Evolutionary conservation across 2,113 vertebrate species (phyloP).

Genomic region (Hipposideros armiger): DNA sequence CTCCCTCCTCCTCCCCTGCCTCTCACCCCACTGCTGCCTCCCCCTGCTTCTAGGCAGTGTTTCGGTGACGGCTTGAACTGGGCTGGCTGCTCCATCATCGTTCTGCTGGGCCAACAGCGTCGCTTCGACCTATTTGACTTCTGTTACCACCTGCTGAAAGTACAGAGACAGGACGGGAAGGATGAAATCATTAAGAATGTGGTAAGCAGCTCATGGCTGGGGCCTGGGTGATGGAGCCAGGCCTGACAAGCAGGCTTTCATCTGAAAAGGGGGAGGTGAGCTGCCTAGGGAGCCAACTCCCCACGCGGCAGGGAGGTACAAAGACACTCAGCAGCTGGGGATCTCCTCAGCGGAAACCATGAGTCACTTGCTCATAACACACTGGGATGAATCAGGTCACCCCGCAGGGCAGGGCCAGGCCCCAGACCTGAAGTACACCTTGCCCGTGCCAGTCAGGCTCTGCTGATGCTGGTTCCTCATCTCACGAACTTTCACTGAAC

Average conservation of each 20-base stretch:
- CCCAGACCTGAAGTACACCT: not conserved
- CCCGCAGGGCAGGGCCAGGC: not conserved
- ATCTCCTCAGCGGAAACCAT: not conserved
- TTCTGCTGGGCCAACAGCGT: slow-evolving; percentile 97
- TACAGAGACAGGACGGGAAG: slow-evolving; percentile 98
- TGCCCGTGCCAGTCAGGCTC: not conserved
- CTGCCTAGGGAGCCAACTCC: not conserved
- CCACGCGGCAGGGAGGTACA: fast-evolving
- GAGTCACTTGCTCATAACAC: not conserved
- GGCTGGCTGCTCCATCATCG: slow-evolving; percentile 98
- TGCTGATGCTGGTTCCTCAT: not conserved
- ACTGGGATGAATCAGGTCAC: not conserved
- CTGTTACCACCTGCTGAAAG: slow-evolving; percentile 98
- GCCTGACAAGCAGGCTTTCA: not conserved
- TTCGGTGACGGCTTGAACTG: slow-evolving; percentile 99
- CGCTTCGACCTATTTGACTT: slow-evolving; percentile 99
- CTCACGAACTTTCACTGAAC: not conserved
- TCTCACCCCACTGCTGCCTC: not conserved
- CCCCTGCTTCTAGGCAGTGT: slow-evolving; percentile 91
- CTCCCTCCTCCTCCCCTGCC: not conserved
- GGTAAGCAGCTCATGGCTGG: slow-evolving; percentile 87
- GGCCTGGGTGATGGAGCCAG: not conserved
- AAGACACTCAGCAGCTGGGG: not conserved
- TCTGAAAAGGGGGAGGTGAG: not conserved
- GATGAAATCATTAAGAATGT: slow-evolving; percentile 99